A percentile compares a stretch with the other conserved stretches of the same genome.
Evolutionary conservation across 2,113 vertebrate species (phyloP).

Genomic region (Sclerurus mexicanus): DNA sequence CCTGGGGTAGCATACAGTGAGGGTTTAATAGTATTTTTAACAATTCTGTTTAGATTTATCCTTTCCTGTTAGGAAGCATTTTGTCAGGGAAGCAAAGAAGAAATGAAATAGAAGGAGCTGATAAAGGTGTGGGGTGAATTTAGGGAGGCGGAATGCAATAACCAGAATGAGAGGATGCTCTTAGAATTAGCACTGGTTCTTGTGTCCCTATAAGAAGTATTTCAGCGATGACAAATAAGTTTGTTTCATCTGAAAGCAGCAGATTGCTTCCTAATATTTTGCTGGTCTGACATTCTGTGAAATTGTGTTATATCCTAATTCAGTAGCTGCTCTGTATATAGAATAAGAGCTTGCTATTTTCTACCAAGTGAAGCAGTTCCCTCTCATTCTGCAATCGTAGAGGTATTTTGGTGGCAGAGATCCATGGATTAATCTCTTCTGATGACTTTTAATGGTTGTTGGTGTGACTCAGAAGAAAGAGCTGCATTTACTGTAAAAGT

Average conservation of each 20-base stretch:
- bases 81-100: background rate
- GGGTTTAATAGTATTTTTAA: background rate
- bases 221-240: slow-evolving; percentile 28
- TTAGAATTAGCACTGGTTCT: background rate
- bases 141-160: slow-evolving; percentile 3
- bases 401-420: background rate
- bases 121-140: background rate
- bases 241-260: slow-evolving; percentile 37
- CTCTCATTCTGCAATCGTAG: background rate
- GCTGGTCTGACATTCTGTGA: slow-evolving; percentile 18
- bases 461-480: background rate
- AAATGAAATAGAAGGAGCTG: slow-evolving; percentile 15
- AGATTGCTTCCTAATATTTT: slow-evolving; percentile 29
- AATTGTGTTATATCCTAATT: slow-evolving; percentile 36
- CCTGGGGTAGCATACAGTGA: background rate
- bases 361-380: background rate
- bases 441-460: background rate
- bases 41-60: background rate
- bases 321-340: slow-evolving; percentile 8
- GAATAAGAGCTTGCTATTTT: slow-evolving; percentile 11
- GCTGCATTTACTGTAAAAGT: background rate
- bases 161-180: background rate
- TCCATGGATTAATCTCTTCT: slow-evolving; percentile 11
- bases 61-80: background rate
- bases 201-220: background rate